These are phyloP conservation scores for Montipora cactus DNA, from an alignment of 64 coral and sea anemone genomes.

Conservation along the genomic window DNA sequence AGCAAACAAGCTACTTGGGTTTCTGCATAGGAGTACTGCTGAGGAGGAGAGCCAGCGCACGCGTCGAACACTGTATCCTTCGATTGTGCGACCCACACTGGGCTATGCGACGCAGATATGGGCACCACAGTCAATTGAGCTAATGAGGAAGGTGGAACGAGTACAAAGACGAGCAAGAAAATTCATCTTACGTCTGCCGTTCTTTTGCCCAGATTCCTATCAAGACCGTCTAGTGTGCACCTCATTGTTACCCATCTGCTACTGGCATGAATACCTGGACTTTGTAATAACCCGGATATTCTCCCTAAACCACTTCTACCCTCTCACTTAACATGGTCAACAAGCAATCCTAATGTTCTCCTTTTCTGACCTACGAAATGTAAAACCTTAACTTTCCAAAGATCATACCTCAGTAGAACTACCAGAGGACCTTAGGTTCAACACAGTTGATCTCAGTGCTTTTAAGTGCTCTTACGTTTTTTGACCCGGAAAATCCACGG, in stretches of 20 bases:
- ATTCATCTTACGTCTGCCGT: constrained; percentile 14
- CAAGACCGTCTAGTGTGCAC: not conserved
- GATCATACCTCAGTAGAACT: too few relatives aligned
- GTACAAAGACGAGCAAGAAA: constrained; percentile 13
- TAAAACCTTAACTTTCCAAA: too few relatives aligned
- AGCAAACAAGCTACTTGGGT: not conserved
- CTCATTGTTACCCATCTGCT: not conserved
- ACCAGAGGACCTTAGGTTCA: too few relatives aligned
- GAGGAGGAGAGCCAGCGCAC: too few relatives aligned
- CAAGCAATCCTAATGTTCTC: too few relatives aligned
- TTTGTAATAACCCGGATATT: not conserved
- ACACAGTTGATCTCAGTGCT: too few relatives aligned
- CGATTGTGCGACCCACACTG: not conserved
- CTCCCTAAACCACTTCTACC: too few relatives aligned
- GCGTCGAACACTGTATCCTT: not conserved
- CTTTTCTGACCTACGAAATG: too few relatives aligned
- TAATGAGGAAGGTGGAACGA: not conserved
- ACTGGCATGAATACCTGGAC: constrained; percentile 37
- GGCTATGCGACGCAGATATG: constrained; percentile 31
- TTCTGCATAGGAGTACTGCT: not conserved
- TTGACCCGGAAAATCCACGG: too few relatives aligned
- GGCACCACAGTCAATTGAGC: not conserved
- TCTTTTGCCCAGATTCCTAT: not conserved
- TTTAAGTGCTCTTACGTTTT: too few relatives aligned
- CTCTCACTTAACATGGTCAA: too few relatives aligned